These are phyloP conservation scores for Chromobotia macracanthus DNA, from an alignment of 2,797 vertebrate genomes.

Conservation along the genomic window DNA sequence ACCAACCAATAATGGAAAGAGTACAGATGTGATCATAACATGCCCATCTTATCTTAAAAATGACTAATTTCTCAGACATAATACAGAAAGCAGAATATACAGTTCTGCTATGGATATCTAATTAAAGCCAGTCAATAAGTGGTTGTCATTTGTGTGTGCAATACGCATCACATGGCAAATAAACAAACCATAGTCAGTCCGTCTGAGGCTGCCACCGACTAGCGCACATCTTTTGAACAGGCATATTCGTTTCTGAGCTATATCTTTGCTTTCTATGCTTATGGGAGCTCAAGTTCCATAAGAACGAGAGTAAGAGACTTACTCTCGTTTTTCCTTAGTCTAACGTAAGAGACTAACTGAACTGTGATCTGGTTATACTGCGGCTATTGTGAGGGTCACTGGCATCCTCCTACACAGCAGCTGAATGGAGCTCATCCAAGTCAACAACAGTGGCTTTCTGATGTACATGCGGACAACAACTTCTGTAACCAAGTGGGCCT, in stretches of 20 bases:
- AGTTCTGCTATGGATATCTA: too few relatives aligned
- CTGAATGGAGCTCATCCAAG: conserved; percentile 24
- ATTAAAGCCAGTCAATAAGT: too few relatives aligned
- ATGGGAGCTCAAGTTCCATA: background rate
- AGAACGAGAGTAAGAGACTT: background rate
- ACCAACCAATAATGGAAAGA: too few relatives aligned
- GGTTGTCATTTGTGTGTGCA: background rate
- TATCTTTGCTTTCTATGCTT: background rate
- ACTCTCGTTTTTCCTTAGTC: too few relatives aligned
- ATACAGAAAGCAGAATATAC: too few relatives aligned
- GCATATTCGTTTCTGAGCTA: background rate
- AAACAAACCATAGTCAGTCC: too few relatives aligned
- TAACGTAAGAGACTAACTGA: conserved; percentile 1
- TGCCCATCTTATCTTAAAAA: too few relatives aligned
- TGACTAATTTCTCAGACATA: too few relatives aligned
- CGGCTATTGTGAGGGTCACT: background rate
- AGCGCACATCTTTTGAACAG: background rate
- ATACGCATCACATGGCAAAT: background rate
- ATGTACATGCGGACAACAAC: background rate
- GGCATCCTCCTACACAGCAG: conserved; percentile 33
- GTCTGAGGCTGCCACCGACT: background rate
- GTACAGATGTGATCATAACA: too few relatives aligned
- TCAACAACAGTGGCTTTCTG: background rate
- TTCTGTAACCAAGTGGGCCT: background rate
- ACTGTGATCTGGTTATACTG: background rate